A percentile compares a stretch with the other conserved stretches of the same genome.
Evolutionary conservation across 2,888 invertebrate genomes (phyloP).

Genomic region (Polyommatus iphigenia): DNA sequence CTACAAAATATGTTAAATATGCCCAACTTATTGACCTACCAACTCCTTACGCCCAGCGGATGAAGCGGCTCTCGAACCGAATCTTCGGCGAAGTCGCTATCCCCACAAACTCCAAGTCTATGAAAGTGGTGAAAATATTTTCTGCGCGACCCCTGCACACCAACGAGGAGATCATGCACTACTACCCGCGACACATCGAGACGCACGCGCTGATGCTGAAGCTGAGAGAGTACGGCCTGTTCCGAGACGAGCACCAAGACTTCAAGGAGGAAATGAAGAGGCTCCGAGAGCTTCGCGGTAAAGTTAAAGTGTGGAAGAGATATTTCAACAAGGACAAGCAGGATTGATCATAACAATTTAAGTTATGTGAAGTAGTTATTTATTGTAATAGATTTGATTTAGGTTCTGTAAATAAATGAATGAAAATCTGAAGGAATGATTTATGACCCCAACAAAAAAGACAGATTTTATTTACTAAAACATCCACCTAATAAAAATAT

Average conservation of each 20-base stretch:
- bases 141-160: slow-evolving; percentile 87
- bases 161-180: slow-evolving; percentile 86
- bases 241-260: slow-evolving; percentile 93
- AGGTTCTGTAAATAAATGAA: slow-evolving; percentile 33
- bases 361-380: neutral
- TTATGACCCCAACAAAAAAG: neutral
- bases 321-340: slow-evolving; percentile 46
- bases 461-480: too few relatives aligned
- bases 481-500: too few relatives aligned
- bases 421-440: neutral
- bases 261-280: slow-evolving; percentile 93
- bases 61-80: slow-evolving; percentile 91
- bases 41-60: slow-evolving; percentile 90
- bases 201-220: slow-evolving; percentile 86
- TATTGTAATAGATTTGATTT: slow-evolving; percentile 19
- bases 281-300: slow-evolving; percentile 87
- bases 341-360: slow-evolving; percentile 30
- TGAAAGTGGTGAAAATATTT: slow-evolving; percentile 90
- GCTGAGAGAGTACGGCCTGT: slow-evolving; percentile 88
- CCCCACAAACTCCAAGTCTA: slow-evolving; percentile 86
- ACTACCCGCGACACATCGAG: slow-evolving; percentile 93
- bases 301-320: slow-evolving; percentile 79
- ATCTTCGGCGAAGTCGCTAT: slow-evolving; percentile 94
- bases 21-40: slow-evolving; percentile 83
- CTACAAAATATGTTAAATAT: slow-evolving; percentile 86